These are phyloP conservation scores for Troides helena DNA, from an alignment of 2,888 invertebrate species.

Conservation along the genomic window DNA sequence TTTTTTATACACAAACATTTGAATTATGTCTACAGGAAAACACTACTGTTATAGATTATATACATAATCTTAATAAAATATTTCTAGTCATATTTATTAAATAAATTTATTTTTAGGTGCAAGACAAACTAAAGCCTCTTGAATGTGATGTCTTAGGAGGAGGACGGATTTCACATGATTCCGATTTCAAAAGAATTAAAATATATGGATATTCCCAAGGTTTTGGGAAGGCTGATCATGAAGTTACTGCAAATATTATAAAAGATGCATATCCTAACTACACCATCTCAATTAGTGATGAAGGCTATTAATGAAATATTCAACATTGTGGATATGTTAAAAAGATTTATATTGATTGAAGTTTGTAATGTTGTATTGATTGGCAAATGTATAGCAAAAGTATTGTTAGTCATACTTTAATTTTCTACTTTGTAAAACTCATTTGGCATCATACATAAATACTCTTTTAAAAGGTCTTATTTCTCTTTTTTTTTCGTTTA, in stretches of 20 bases:
- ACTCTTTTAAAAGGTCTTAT: no score
- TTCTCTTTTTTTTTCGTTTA: no score
- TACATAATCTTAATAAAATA: neutral
- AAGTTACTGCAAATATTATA: conserved; percentile 86
- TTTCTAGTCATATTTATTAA: neutral
- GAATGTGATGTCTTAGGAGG: conserved; percentile 94
- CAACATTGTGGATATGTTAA: no score
- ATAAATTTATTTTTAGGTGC: conserved; percentile 50
- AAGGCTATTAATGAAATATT: conserved; percentile 84
- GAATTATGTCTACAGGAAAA: neutral
- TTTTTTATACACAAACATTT: no score
- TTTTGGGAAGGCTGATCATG: conserved; percentile 95
- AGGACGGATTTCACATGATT: conserved; percentile 93
- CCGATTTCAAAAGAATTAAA: conserved; percentile 87
- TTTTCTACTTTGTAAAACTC: no score
- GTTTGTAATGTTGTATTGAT: no score
- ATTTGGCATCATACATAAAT: no score
- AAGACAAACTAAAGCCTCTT: conserved; percentile 69
- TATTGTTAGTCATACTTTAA: no score
- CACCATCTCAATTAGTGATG: conserved; percentile 89
- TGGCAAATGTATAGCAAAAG: no score
- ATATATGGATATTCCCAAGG: conserved; percentile 97
- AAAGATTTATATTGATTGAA: no score
- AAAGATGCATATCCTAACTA: conserved; percentile 88
- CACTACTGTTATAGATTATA: neutral